Conservation (phyloP, 1,140 invertebrate species). For the Mercenaria mercenaria region DNA sequence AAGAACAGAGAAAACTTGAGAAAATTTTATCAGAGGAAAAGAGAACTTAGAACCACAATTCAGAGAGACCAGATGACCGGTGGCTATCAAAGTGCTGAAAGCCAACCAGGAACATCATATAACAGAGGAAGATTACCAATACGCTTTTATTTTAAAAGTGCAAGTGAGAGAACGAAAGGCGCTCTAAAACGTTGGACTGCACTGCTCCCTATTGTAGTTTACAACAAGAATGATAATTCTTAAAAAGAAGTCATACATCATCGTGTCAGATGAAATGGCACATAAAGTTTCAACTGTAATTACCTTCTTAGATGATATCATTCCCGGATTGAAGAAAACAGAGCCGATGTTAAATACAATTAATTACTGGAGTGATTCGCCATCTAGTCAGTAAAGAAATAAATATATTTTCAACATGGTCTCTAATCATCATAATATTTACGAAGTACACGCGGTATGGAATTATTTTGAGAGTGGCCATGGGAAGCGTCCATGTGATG, state of each 20-base stretch:
- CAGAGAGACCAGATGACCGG: neutral
- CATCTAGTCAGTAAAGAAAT: no score
- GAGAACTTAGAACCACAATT: neutral
- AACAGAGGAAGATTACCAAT: neutral
- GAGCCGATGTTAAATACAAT: no score
- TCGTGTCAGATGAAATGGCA: constrained; percentile 46
- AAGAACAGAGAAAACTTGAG: constrained; percentile 23
- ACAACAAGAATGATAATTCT: neutral
- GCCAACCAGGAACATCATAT: neutral
- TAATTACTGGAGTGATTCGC: no score
- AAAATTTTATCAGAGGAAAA: constrained; percentile 21
- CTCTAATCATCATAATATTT: neutral
- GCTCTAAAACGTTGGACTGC: constrained; percentile 27
- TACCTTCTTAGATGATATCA: neutral
- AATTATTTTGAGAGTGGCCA: no score
- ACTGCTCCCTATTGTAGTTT: neutral
- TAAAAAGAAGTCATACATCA: neutral
- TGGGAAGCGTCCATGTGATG: constrained; percentile 21
- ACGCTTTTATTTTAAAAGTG: neutral
- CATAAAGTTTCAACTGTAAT: constrained; percentile 45
- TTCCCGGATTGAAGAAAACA: constrained; percentile 34
- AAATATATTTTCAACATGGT: neutral
- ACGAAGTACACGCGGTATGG: constrained; percentile 37
- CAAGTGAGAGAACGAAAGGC: constrained; percentile 24
- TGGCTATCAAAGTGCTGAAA: constrained; percentile 36